Percentiles rank a stretch among this genome's conserved stretches.
Conservation (phyloP, 35 echinoderm and acorn worm species). For the Ophioderma brevispina region DNA sequence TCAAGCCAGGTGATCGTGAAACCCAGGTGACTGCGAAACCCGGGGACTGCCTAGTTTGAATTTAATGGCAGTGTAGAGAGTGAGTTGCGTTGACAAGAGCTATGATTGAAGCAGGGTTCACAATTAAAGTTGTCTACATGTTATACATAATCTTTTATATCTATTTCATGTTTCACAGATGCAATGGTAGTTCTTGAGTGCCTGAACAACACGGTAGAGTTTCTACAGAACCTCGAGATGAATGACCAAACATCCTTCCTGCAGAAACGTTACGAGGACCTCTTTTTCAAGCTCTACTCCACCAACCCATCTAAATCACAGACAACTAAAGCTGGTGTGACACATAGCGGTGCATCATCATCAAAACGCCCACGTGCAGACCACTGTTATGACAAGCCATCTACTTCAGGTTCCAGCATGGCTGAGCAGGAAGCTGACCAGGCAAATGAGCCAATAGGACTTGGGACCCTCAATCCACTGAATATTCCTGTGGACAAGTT, state of each 20-base stretch:
- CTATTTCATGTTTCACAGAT: slow-evolving; percentile 43
- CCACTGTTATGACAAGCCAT: background rate
- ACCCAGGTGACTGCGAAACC: no score
- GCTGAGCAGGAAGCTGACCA: no score
- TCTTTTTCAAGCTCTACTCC: background rate
- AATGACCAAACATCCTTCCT: slow-evolving; percentile 46
- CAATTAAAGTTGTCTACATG: no score
- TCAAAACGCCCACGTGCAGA: background rate
- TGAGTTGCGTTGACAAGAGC: no score
- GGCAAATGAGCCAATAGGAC: background rate
- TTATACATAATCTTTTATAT: no score
- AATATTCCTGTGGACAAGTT: background rate
- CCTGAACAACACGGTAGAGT: slow-evolving; percentile 50
- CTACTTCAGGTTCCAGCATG: background rate
- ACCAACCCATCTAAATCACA: background rate
- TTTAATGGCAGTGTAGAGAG: no score
- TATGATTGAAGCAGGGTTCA: no score
- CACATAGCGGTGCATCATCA: background rate
- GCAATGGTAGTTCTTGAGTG: slow-evolving; percentile 76
- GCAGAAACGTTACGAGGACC: slow-evolving; percentile 11
- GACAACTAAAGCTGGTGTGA: background rate
- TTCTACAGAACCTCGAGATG: slow-evolving; percentile 30
- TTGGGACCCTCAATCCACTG: slow-evolving; percentile 29
- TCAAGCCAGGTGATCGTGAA: no score
- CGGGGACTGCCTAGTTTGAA: no score